Evolutionary conservation across 2,888 invertebrate species (phyloP), one percentile per base, ranked within the genome.

Genomic region (Ethmia dodecea): DNA sequence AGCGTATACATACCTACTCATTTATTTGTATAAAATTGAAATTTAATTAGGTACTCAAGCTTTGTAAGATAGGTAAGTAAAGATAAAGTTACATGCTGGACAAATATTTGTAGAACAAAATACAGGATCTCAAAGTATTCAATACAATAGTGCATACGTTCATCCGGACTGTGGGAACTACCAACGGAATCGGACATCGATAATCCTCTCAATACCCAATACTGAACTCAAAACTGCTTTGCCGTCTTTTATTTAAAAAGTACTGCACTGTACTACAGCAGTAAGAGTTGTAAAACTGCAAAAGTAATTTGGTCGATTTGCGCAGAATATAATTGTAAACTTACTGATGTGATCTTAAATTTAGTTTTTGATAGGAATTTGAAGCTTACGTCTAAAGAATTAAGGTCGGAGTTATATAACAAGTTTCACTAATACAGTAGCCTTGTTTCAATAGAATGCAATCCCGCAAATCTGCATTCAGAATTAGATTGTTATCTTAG

Each of bases 401-500:
- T 22, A 22, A 22, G 22, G n/a, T n/a, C n/a, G n/a, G n/a, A n/a
- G n/a, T n/a, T n/a, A n/a, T n/a, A n/a, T n/a, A n/a, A n/a, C n/a
- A 22, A 8, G 1, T 1, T 1, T 1, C 22, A 3, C n/a, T 22
- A 5, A 22, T n/a, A 22, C 9, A 22, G 22, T 22, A n/a, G 22
- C 22, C 8, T 45, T 53, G 53, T 54, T 44, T 53, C 42, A 50
- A 56, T 52, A 56, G 60, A 65, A 60, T 62, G 60, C 61, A 60
- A 65, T 65, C 57, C 59, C 55, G 49, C 60, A 66, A 67, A 76
- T 76, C 73, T 72, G 67, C 70, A 72, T 71, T 72, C 61, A 56
- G 62, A 59, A 74, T 75, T 70, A 75, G 79, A 83, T 81, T 62
- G 67, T 74, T 78, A 84, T 84, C 81, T 68, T 38, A 32, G 43